Base-by-base conservation (phyloP, 2,888 invertebrate genomes). In the Ischnura elegans region DNA sequence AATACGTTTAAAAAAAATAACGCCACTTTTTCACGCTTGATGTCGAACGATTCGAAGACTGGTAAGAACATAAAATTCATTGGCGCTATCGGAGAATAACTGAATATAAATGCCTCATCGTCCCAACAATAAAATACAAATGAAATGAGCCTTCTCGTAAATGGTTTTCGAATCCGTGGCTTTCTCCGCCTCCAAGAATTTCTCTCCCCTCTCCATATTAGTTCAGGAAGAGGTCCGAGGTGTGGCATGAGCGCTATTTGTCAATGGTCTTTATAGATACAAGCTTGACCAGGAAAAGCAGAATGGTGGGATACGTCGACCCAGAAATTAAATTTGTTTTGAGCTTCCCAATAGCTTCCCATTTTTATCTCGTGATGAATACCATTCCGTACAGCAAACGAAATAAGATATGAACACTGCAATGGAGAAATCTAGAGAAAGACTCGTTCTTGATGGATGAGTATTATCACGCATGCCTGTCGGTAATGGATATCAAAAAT, bases 121-220 rank as follows among this genome's bases (percentile, higher is more conserved):
- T 36, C 13, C 29, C 76, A 76, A 76, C 76, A 3, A 76, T 76
- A 76, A 76, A 36, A 36, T 76, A 76, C n/a, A 36, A 36, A 76
- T 76, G 16, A 29, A 76, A 76, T 76, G 76, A 76, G 76, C 29
- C 76, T 36, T 36, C 76, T 36, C 76, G 36, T 76, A 76, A 76
- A 76, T 76, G 76, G 10, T 29, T 76, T 76, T 76, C 76, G 76
- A 76, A 76, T 36, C 76, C 36, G 76, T 76, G 76, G 76, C 76
- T 76, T 76, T 76, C 76, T 76, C 76, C 13, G 29, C 29, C n/a
- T 13, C 66, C 66, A 66, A 66, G 66, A 66, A 66, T 66, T 66
- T 66, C 66, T 66, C 66, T 66, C 66, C 36, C 76, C 76, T 76
- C 76, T n/a, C 13, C 76, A 76, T 36, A n/a, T 76, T 36, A 36